Evolutionary conservation across 1,140 invertebrate genomes (phyloP).

Genomic region (Drosophila takahashii): DNA sequence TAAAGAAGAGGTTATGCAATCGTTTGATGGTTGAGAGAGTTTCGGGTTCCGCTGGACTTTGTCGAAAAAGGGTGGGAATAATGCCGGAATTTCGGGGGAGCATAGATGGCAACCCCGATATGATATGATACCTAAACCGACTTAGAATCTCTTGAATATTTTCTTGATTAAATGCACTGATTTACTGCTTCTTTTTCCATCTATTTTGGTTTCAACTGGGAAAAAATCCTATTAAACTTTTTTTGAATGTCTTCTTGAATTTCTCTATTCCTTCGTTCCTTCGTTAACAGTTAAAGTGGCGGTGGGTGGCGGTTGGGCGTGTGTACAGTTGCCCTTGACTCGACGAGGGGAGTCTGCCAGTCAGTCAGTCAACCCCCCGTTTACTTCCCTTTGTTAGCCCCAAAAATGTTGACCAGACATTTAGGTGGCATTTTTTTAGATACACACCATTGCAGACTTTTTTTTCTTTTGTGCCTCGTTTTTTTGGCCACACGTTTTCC

Average conservation of each 20-base stretch:
- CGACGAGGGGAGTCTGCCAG: conserved; percentile 11
- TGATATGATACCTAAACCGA: conserved; percentile 15
- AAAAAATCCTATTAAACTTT: neutral
- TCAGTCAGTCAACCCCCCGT: conserved; percentile 3
- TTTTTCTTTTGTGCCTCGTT: conserved; percentile 5
- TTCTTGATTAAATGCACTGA: too few species aligned
- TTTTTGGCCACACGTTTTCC: conserved; percentile 10
- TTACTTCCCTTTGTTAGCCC: neutral
- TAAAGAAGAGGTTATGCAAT: conserved; percentile 40
- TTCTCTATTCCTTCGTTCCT: conserved; percentile 2
- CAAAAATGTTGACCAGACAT: conserved; percentile 51
- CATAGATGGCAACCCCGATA: conserved; percentile 3
- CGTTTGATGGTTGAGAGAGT: conserved; percentile 34
- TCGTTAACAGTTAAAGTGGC: neutral
- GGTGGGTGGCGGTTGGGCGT: neutral
- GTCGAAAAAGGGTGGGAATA: conserved; percentile 18
- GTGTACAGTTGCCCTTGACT: conserved; percentile 65
- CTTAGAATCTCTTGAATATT: neutral
- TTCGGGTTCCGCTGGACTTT: conserved; percentile 39
- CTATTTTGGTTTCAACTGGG: too few species aligned
- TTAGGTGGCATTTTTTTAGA: conserved; percentile 44
- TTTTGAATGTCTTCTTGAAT: conserved; percentile 2
- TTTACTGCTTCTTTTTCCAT: too few species aligned
- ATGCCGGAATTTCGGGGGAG: conserved; percentile 6
- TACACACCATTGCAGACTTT: conserved; percentile 8